Evolutionary conservation across 2,113 vertebrate species (phyloP), one percentile per base, ranked within the genome.

Genomic region (Onychorhynchus coronatus): DNA sequence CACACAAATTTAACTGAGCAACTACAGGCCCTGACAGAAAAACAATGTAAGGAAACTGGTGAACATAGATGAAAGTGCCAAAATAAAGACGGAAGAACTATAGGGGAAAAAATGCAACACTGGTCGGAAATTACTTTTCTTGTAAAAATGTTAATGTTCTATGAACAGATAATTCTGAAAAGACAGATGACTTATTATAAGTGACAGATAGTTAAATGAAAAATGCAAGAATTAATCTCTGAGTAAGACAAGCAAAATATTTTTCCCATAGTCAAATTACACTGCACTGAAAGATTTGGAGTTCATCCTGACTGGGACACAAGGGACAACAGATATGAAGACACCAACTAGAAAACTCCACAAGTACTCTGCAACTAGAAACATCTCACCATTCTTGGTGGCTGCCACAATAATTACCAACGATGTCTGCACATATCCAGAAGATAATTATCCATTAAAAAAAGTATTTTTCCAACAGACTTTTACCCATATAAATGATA

Each of bases 21-120:
- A 94, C 4, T 95, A 71, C 96, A 97, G 93, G 44, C 85, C 72
- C 47, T 80, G 85, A 92, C 85, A 88, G 63, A 71, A 88, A 88
- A 89, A 97, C 94, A 97, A 94, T 96, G 56, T 77, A 84, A 96
- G 97, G 96, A 97, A 97, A 96, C 83, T 44, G 46, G 90, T 74
- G 84, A 88, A 91, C 63, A 37, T 4, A 90, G 59, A 73, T 12
- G 47, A 58, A 95, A 89, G 71, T 93, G 93, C 87, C 96, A 97
- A 98, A 97, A 93, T 93, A 97, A 97, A 97, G 95, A 95, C 3
- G 1, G 65, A 93, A 95, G 49, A 94, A 92, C 59, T 82, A 86
- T 19, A 39, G 30, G 15, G 25, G 22, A 2, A 56, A 92, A 95
- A 91, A 44, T 77, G 66, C 74, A 91, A 96, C 56, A 79, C 44